Evolutionary conservation across 2,113 vertebrate species (phyloP).

Genomic region (Neofelis nebulosa): DNA sequence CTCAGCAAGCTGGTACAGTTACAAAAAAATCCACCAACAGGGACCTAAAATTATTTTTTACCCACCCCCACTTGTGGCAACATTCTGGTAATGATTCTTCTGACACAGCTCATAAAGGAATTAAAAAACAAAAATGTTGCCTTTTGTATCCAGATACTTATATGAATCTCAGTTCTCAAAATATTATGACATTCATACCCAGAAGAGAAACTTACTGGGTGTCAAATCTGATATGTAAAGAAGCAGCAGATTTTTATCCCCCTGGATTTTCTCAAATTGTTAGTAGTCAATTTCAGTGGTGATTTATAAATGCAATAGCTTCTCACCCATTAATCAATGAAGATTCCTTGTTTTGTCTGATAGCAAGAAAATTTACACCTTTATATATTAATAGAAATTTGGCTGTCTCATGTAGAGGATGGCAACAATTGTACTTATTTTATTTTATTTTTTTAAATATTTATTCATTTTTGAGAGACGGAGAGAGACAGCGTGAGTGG

Average conservation of each 20-base stretch:
- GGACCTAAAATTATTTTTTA: slow-evolving; percentile 29
- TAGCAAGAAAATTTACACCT: not conserved
- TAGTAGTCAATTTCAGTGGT: slow-evolving; percentile 19
- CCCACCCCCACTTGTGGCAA: not conserved
- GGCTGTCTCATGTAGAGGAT: not conserved
- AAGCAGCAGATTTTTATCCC: not conserved
- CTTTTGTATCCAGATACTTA: not conserved
- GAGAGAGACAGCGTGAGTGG: too few species aligned
- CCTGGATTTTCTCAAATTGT: not conserved
- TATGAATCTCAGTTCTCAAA: slow-evolving; percentile 13
- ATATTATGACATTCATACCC: not conserved
- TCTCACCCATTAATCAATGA: not conserved
- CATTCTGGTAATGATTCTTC: slow-evolving; percentile 30
- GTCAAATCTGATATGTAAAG: not conserved
- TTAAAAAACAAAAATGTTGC: not conserved
- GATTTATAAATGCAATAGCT: not conserved
- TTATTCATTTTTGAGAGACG: too few species aligned
- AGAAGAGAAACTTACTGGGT: not conserved
- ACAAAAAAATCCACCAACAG: not conserved
- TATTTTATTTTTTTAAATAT: not conserved
- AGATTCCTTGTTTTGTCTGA: not conserved
- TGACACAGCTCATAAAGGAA: not conserved
- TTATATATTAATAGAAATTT: not conserved
- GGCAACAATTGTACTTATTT: not conserved
- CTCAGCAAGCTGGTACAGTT: not conserved